A percentile compares a stretch with the other conserved stretches of the same genome.
Evolutionary conservation across 2,888 invertebrate species (phyloP).

Genomic region (Aspidiotus destructor): DNA sequence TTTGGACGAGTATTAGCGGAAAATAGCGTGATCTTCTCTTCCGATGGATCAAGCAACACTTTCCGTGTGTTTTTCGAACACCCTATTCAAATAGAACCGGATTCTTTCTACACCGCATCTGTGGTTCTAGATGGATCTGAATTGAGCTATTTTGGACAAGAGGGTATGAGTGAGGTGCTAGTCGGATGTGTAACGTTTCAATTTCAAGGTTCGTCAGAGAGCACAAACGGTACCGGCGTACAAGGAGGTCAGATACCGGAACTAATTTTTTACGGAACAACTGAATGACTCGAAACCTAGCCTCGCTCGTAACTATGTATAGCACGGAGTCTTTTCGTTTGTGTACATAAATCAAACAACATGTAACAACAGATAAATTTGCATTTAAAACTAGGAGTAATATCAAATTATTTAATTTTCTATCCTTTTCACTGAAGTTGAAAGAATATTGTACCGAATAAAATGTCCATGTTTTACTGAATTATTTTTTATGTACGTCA

Average conservation of each 20-base stretch:
- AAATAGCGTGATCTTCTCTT: constrained; percentile 87
- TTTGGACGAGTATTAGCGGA: constrained; percentile 80
- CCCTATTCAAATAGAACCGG: constrained; percentile 79
- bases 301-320: too few species aligned
- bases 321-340: too few species aligned
- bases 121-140: constrained; percentile 88
- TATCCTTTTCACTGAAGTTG: too few species aligned
- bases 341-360: too few species aligned
- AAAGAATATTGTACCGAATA: too few species aligned
- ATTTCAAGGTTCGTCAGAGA: constrained; percentile 93
- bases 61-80: constrained; percentile 78
- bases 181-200: constrained; percentile 84
- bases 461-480: too few species aligned
- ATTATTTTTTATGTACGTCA: too few species aligned
- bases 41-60: constrained; percentile 91
- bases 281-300: constrained; percentile 22
- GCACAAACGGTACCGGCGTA: constrained; percentile 94
- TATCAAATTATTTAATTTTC: too few species aligned
- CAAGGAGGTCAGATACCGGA: constrained; percentile 97
- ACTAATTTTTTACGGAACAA: constrained; percentile 84
- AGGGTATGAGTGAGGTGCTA: constrained; percentile 88
- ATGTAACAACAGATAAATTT: too few species aligned
- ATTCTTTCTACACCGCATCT: constrained; percentile 91
- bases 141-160: constrained; percentile 92
- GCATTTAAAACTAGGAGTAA: too few species aligned